A percentile compares a stretch with the other conserved stretches of the same genome.
phyloP scores from a whole-genome alignment of 2,888 invertebrate genomes.

The Criorhina ranunculi region DNA sequence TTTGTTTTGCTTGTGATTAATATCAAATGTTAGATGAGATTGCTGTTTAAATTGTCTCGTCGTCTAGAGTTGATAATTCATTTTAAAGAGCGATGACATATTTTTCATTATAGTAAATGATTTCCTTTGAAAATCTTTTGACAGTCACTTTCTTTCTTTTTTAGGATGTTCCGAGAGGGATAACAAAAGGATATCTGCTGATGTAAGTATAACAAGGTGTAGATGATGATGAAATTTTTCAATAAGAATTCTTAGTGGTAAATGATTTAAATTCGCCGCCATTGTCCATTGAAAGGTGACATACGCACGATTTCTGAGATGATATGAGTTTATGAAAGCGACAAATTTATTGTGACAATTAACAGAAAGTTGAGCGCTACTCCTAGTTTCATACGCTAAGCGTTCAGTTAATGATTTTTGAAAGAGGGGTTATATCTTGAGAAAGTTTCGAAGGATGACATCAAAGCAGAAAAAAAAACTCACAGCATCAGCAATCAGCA shows the following conservation, averaged over 20 bases:
- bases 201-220: conserved; percentile 29
- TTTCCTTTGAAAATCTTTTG: conserved; percentile 13
- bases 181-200: conserved; percentile 12
- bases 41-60: conserved; percentile 7
- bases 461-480: too few species aligned
- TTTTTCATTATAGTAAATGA: conserved; percentile 13
- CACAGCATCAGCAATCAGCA: too few species aligned
- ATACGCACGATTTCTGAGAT: too few species aligned
- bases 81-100: conserved; percentile 3
- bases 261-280: too few species aligned
- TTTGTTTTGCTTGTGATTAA: conserved; percentile 40
- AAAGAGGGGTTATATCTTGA: too few species aligned
- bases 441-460: too few species aligned
- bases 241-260: not conserved
- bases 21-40: conserved; percentile 39
- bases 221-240: not conserved
- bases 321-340: too few species aligned
- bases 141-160: conserved; percentile 8
- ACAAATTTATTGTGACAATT: too few species aligned
- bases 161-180: conserved; percentile 8
- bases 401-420: too few species aligned
- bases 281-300: too few species aligned
- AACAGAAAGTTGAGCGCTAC: too few species aligned
- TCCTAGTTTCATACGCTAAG: too few species aligned
- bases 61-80: conserved; percentile 17